Evolutionary conservation across 2,888 invertebrate genomes (phyloP).

Genomic region (Nomada ferruginata): DNA sequence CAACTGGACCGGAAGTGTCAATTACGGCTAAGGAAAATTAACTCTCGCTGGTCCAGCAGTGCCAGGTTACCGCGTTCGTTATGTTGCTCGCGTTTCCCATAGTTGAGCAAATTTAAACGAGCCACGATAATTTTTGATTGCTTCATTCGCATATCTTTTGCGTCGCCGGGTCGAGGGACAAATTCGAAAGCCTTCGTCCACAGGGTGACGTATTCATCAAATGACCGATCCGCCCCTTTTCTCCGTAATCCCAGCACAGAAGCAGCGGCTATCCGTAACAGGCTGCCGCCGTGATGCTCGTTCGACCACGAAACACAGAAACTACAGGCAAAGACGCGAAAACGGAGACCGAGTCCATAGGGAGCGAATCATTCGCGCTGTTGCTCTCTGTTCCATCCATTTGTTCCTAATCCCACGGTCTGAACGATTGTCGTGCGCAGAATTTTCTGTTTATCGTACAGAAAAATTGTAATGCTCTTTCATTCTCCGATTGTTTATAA

Average conservation of each 20-base stretch:
- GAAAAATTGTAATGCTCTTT: neutral
- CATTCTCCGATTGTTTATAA: neutral
- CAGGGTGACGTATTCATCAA: constrained; percentile 17
- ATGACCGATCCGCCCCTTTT: neutral
- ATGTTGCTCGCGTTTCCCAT: neutral
- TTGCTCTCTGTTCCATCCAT: neutral
- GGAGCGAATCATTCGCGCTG: neutral
- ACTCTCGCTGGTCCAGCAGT: constrained; percentile 42
- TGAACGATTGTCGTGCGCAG: neutral
- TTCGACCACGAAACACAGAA: constrained; percentile 4
- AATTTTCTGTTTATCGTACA: too few species aligned
- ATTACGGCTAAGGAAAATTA: constrained; percentile 65
- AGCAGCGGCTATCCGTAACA: constrained; percentile 11
- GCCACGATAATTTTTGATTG: constrained; percentile 2
- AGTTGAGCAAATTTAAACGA: neutral
- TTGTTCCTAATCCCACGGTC: neutral
- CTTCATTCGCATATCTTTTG: constrained; percentile 3
- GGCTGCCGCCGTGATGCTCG: neutral
- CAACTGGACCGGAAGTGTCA: constrained; percentile 64
- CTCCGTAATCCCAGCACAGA: constrained; percentile 17
- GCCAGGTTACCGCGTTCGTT: neutral
- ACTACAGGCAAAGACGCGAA: neutral
- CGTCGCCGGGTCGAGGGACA: constrained; percentile 20
- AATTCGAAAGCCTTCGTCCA: constrained; percentile 8
- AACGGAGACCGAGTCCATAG: neutral